Conservation (phyloP, 2,888 invertebrate species). For the Drosophila picticornis region DNA sequence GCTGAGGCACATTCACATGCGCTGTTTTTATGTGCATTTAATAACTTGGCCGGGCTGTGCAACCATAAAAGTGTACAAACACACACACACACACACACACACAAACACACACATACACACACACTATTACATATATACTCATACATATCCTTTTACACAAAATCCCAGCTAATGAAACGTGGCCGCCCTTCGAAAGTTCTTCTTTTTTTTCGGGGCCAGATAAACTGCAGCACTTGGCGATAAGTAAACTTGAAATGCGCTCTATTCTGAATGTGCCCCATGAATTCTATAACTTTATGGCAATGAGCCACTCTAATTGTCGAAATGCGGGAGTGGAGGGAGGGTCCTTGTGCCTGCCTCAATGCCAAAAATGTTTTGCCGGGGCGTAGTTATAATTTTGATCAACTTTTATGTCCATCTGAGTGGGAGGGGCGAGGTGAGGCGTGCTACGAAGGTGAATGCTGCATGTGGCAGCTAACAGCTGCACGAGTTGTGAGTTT, state of each 20-base stretch:
- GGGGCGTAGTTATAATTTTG: conserved; percentile 76
- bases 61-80: conserved; percentile 43
- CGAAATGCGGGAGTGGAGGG: conserved; percentile 22
- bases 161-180: conserved; percentile 70
- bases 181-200: conserved; percentile 37
- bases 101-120: background rate
- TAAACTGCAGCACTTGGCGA: conserved; percentile 69
- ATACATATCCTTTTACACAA: conserved; percentile 27
- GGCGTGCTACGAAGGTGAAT: conserved; percentile 11
- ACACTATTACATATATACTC: conserved; percentile 1
- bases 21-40: conserved; percentile 46
- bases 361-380: conserved; percentile 58
- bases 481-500: conserved; percentile 62
- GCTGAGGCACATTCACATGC: conserved; percentile 13
- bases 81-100: background rate
- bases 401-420: conserved; percentile 74
- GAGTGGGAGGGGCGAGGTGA: conserved; percentile 2
- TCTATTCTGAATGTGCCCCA: conserved; percentile 64
- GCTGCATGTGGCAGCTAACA: conserved; percentile 60
- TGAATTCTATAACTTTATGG: conserved; percentile 79
- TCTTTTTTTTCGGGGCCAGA: conserved; percentile 6
- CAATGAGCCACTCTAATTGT: conserved; percentile 76
- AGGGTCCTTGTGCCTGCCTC: conserved; percentile 41
- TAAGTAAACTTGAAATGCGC: conserved; percentile 74
- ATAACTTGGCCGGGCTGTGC: conserved; percentile 30